Base-by-base conservation (phyloP, 1,140 invertebrate genomes). In the Steinernema khuongi region DNA sequence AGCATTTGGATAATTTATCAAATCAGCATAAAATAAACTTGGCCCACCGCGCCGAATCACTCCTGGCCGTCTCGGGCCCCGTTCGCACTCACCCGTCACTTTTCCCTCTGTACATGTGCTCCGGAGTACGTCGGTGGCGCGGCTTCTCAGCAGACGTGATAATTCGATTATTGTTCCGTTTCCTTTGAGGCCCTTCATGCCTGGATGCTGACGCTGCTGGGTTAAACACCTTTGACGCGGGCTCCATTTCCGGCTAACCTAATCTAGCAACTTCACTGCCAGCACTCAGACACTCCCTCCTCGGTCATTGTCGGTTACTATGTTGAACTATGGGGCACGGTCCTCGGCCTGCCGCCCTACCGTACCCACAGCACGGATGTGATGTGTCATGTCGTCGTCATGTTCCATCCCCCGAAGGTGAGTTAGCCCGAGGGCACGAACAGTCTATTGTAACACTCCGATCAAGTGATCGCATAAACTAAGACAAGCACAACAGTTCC, bases 11-110 rank as follows among this genome's bases (percentile, higher is more conserved):
- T 17, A 4, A 7, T 60, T 60, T 60, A 60, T 60, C 26, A 60
- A 26, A 60, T 60, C 50, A 60, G 19, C 50, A 60, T 60, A 60
- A 60, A 41, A 60, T 60, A 60, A 60, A 60, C 50, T 60, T 60
- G n/a, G n/a, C n/a, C n/a, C n/a, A n/a, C n/a, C n/a, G n/a, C n/a
- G n/a, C n/a, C n/a, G n/a, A n/a, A n/a, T n/a, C n/a, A n/a, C 26
- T 60, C 14, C 50, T 22, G 14, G 22, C 22, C 11, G 4, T 60
- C 36, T n/a, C 36, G n/a, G 7, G 50, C 14, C 19, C 50, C 14
- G 4, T 14, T 11, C 50, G 14, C 14, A 14, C 26, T 11, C 11
- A n/a, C 26, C 26, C 11, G 50, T 60, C 19, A 7, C 2, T 60
- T 26, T 4, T 14, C 50, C 19, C 4, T 22, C 26, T 22, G 50